phyloP scores from a whole-genome alignment of 23 tunicate species.

The Phallusia fumigata region DNA sequence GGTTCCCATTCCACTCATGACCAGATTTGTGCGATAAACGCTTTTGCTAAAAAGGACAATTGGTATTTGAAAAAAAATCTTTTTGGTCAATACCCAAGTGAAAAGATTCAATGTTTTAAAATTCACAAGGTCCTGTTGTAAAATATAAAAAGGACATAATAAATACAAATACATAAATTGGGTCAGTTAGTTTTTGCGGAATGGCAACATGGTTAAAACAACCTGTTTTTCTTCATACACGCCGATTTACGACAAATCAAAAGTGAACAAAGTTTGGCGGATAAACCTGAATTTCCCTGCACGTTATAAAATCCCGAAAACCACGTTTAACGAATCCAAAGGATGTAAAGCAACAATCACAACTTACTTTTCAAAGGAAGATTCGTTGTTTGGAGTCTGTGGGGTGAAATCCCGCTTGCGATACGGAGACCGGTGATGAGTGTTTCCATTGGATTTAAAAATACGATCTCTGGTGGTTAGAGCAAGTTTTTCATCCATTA shows the following conservation, averaged over 20 bases:
- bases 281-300: not conserved
- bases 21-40: conserved; percentile 22
- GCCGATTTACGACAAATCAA: not conserved
- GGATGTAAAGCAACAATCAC: not conserved
- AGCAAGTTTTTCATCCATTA: conserved; percentile 18
- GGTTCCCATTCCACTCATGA: conserved; percentile 7
- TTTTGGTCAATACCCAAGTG: no score
- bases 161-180: no score
- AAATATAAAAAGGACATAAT: no score
- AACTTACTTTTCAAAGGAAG: not conserved
- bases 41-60: not conserved
- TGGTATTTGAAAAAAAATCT: not conserved
- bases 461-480: not conserved
- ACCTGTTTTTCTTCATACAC: not conserved
- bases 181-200: no score
- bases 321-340: not conserved
- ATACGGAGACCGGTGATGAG: not conserved
- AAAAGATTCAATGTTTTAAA: no score
- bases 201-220: no score
- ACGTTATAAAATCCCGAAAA: no score
- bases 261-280: no score
- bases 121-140: no score
- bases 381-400: not conserved
- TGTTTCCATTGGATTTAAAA: not conserved
- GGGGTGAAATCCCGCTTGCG: not conserved